Conservation (phyloP, 2,888 invertebrate species). For the Strigamia transsilvanica region DNA sequence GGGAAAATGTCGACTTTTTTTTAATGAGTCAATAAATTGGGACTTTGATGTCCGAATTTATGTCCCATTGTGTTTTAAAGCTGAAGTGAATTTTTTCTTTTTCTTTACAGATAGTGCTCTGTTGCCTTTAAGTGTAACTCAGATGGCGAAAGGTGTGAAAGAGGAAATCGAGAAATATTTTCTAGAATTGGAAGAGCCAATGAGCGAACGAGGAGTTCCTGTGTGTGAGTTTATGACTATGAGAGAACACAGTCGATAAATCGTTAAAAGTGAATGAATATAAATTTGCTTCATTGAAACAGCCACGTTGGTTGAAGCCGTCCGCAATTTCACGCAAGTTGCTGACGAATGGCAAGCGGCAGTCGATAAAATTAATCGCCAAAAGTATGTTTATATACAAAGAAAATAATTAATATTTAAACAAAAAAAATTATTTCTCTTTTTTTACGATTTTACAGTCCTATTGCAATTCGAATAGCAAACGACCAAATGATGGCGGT, state of each 20-base stretch:
- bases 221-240: constrained; percentile 24
- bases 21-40: constrained; percentile 7
- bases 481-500: constrained; percentile 53
- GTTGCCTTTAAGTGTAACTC: constrained; percentile 34
- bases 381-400: neutral
- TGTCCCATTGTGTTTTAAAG: neutral
- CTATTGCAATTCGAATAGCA: constrained; percentile 45
- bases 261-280: neutral
- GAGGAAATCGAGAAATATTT: constrained; percentile 8
- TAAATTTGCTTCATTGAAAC: neutral
- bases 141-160: constrained; percentile 39
- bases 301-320: constrained; percentile 17
- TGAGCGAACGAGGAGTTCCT: neutral
- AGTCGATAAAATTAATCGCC: constrained; percentile 17
- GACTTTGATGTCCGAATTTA: neutral
- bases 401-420: neutral
- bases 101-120: neutral
- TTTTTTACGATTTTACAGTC: constrained; percentile 51
- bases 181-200: neutral
- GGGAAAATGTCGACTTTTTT: neutral
- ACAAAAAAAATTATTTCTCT: neutral
- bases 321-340: constrained; percentile 37
- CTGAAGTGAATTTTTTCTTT: neutral
- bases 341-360: constrained; percentile 13
- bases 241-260: neutral